These are phyloP conservation scores for Eufriesea mexicana DNA, from an alignment of 1,140 invertebrate species.

Conservation along the genomic window DNA sequence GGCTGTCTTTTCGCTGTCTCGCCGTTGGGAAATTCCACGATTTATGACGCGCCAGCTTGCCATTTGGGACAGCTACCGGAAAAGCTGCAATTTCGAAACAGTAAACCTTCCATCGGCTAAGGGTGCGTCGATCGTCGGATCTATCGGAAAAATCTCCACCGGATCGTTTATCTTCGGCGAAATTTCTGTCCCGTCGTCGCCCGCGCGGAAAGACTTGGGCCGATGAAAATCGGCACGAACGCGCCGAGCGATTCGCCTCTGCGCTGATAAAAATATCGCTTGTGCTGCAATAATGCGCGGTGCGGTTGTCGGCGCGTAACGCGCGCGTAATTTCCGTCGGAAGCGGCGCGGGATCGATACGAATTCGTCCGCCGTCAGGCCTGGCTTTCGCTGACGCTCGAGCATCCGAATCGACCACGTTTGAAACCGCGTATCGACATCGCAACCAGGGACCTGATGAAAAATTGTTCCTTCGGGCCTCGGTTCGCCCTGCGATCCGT, in stretches of 20 bases:
- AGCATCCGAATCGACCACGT: constrained; percentile 1
- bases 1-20: background rate
- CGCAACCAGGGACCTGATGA: background rate
- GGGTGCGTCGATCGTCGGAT: background rate
- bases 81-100: background rate
- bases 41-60: background rate
- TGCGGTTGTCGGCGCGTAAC: constrained; percentile 31
- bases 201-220: background rate
- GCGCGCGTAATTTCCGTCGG: constrained; percentile 46
- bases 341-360: constrained; percentile 30
- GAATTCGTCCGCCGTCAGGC: constrained; percentile 2
- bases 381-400: constrained; percentile 23
- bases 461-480: background rate
- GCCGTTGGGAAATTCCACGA: background rate
- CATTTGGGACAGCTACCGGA: background rate
- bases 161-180: background rate
- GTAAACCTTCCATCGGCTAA: background rate
- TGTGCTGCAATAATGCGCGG: constrained; percentile 33
- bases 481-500: background rate
- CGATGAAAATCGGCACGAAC: constrained; percentile 34
- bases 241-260: constrained; percentile 25
- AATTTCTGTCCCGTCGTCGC: background rate
- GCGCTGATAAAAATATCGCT: constrained; percentile 45
- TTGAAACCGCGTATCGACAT: background rate
- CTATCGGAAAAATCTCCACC: background rate